phyloP scores from a whole-genome alignment of 2,113 vertebrate species.

The Pipra filicauda region DNA sequence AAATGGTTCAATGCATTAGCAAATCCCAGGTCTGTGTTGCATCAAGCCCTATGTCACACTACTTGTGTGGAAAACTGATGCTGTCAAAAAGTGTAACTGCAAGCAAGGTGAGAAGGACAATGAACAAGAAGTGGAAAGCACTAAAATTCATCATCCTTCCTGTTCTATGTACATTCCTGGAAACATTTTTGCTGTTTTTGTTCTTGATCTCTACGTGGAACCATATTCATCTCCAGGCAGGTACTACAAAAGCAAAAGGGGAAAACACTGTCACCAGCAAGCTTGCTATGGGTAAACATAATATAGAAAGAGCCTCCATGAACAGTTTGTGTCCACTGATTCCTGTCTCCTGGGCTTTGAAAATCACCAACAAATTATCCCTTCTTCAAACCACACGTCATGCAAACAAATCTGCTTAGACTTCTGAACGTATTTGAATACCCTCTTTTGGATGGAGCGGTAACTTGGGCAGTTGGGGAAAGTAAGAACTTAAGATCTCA shows the following conservation, averaged over 20 bases:
- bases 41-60: background rate
- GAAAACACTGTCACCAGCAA: background rate
- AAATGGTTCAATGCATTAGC: background rate
- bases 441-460: background rate
- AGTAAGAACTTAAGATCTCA: background rate
- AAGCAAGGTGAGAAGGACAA: background rate
- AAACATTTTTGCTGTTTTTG: background rate
- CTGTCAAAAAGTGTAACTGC: background rate
- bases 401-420: background rate
- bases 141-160: background rate
- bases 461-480: background rate
- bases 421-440: background rate
- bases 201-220: background rate
- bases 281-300: background rate
- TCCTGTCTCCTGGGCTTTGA: background rate
- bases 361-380: background rate
- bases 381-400: background rate
- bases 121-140: background rate
- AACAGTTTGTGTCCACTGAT: background rate
- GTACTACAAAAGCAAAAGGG: background rate
- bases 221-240: background rate
- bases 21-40: background rate
- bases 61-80: background rate
- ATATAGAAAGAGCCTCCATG: background rate
- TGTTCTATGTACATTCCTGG: background rate